Conservation (phyloP, 92 coral and sea anemone genomes). For the Epizoanthus scotinus region DNA sequence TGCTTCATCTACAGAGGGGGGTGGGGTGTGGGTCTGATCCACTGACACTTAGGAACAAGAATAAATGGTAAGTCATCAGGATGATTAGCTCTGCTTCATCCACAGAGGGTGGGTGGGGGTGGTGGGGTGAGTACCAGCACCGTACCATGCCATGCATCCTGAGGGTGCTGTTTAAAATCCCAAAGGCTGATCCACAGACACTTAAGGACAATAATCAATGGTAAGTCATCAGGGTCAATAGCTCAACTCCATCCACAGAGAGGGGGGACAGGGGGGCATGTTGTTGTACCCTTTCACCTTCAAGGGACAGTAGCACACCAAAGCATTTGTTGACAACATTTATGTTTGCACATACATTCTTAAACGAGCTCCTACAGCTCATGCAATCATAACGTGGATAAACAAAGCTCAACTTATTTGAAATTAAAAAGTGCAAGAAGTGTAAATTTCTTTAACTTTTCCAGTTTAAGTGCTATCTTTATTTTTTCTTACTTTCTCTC, state of each 20-base stretch:
- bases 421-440: too few species aligned
- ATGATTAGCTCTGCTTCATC: neutral
- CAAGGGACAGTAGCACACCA: too few species aligned
- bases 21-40: constrained; percentile 63
- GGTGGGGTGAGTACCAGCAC: constrained; percentile 63
- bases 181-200: constrained; percentile 91
- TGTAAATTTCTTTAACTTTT: too few species aligned
- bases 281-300: too few species aligned
- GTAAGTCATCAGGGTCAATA: constrained; percentile 41
- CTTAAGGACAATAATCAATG: constrained; percentile 63
- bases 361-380: too few species aligned
- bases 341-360: too few species aligned
- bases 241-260: neutral
- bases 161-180: constrained; percentile 96
- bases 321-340: too few species aligned
- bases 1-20: neutral
- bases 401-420: too few species aligned
- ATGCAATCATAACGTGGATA: too few species aligned
- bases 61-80: constrained; percentile 66
- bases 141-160: constrained; percentile 97
- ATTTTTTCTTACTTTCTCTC: too few species aligned
- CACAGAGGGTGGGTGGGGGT: neutral
- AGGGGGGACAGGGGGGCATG: too few species aligned
- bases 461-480: too few species aligned
- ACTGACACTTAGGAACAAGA: constrained; percentile 58